Percentiles rank a stretch among this genome's conserved stretches.
Conservation (phyloP, 1,140 invertebrate species). For the Fopius arisanus region DNA sequence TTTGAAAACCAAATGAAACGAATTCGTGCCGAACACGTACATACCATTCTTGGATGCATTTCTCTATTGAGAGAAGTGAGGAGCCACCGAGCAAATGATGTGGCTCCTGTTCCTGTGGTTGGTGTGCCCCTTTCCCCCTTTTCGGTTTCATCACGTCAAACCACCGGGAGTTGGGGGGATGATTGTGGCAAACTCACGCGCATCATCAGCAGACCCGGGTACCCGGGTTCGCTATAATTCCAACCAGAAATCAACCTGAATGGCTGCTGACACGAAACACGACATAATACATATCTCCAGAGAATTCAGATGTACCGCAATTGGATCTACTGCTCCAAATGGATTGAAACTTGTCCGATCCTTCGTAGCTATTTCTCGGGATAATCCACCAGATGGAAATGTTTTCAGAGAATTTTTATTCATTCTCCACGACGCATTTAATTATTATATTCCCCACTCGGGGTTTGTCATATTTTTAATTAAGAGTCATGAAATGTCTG, state of each 20-base stretch:
- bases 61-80: background rate
- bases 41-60: background rate
- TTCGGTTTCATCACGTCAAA: background rate
- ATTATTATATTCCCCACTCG: no score
- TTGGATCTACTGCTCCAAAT: background rate
- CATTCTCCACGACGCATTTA: no score
- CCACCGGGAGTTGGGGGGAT: background rate
- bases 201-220: background rate
- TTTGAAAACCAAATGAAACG: background rate
- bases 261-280: slow-evolving; percentile 3
- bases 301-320: background rate
- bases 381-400: background rate
- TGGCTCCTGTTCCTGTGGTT: background rate
- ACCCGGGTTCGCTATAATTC: background rate
- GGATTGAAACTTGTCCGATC: background rate
- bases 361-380: background rate
- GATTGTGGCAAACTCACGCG: background rate
- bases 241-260: slow-evolving; percentile 9
- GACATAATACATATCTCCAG: background rate
- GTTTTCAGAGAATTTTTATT: no score
- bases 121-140: background rate
- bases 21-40: background rate
- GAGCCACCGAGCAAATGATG: background rate
- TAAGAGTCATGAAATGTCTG: no score
- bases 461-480: no score